Evolutionary conservation across 2,797 vertebrate species (phyloP).

Genomic region (Eulemur mongoz): DNA sequence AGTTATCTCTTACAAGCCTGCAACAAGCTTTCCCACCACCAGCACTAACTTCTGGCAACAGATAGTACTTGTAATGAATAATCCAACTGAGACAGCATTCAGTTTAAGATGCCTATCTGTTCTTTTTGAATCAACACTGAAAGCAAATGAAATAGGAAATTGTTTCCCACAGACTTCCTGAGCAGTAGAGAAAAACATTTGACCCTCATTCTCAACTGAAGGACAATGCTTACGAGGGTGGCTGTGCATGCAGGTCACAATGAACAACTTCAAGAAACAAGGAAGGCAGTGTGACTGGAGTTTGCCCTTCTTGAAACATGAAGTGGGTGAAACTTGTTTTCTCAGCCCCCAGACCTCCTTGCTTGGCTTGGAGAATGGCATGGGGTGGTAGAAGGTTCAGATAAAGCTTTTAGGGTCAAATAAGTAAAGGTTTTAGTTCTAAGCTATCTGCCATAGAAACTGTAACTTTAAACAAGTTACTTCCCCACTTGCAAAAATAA

Average conservation of each 20-base stretch:
- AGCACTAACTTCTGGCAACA: conserved; percentile 35
- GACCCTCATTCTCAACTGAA: not conserved
- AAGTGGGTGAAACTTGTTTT: not conserved
- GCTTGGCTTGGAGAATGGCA: not conserved
- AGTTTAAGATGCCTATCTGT: conserved; percentile 52
- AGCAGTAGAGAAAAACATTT: not conserved
- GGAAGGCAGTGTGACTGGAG: not conserved
- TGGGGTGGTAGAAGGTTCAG: not conserved
- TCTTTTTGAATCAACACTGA: conserved; percentile 36
- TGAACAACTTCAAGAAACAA: not conserved
- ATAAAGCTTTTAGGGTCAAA: not conserved
- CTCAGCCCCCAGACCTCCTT: not conserved
- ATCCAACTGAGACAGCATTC: conserved; percentile 41
- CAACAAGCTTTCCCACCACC: not conserved
- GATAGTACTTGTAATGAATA: conserved; percentile 52
- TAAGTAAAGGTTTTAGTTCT: not conserved
- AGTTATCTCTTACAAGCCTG: conserved; percentile 45
- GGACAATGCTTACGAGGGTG: not conserved
- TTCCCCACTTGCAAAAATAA: conserved; percentile 10
- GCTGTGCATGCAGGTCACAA: not conserved
- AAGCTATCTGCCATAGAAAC: not conserved
- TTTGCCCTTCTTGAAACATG: not conserved
- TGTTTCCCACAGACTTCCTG: conserved; percentile 37
- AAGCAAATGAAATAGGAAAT: conserved; percentile 44
- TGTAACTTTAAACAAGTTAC: not conserved